phyloP scores from a whole-genome alignment of 2,113 vertebrate genomes.

The Amphiprion ocellaris region DNA sequence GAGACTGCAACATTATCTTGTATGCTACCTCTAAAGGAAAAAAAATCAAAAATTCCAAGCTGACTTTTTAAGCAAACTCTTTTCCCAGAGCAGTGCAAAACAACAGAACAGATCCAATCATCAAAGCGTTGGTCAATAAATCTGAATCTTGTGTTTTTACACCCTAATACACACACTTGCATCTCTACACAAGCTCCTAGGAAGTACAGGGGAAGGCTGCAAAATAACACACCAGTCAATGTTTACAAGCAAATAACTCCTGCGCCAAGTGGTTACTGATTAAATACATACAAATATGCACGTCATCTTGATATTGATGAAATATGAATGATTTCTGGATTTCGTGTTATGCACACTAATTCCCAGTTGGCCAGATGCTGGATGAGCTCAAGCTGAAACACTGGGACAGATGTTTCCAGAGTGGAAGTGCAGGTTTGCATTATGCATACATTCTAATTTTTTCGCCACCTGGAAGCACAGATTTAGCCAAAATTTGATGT shows the following conservation, averaged over 20 bases:
- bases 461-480: slow-evolving; percentile 44
- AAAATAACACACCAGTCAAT: slow-evolving; percentile 10
- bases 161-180: slow-evolving; percentile 27
- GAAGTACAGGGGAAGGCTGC: slow-evolving; percentile 5
- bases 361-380: slow-evolving; percentile 71
- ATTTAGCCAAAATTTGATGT: slow-evolving; percentile 48
- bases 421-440: slow-evolving; percentile 64
- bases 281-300: slow-evolving; percentile 1
- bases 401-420: slow-evolving; percentile 75
- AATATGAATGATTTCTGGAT: slow-evolving; percentile 27
- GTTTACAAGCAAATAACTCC: too few species aligned
- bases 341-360: slow-evolving; percentile 47
- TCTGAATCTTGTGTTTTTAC: slow-evolving; percentile 6
- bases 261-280: background rate
- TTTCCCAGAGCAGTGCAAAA: slow-evolving; percentile 28
- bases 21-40: slow-evolving; percentile 31
- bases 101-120: slow-evolving; percentile 13
- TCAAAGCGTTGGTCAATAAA: slow-evolving; percentile 43
- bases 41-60: slow-evolving; percentile 20
- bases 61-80: slow-evolving; percentile 40
- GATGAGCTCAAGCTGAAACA: slow-evolving; percentile 70
- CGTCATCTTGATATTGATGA: slow-evolving; percentile 9
- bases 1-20: slow-evolving; percentile 24
- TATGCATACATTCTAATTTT: slow-evolving; percentile 70
- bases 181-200: slow-evolving; percentile 11